A percentile compares a stretch with the other conserved stretches of the same genome.
Conservation (phyloP, 2,113 vertebrate species). For the Sus scrofa region DNA sequence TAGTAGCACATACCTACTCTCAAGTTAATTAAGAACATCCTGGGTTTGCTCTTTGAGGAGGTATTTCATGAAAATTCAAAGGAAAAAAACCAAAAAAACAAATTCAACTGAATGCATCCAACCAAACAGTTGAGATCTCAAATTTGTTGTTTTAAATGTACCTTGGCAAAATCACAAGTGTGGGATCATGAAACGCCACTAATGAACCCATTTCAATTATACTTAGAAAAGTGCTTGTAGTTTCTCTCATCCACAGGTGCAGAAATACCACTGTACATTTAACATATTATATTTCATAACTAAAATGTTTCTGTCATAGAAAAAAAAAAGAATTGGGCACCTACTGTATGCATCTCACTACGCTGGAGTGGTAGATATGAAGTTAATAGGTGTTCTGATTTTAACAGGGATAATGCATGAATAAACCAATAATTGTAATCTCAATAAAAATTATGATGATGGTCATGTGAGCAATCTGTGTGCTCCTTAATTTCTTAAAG, state of each 20-base stretch:
- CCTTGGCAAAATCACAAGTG: slow-evolving; percentile 11
- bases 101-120: background rate
- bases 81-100: background rate
- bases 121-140: slow-evolving; percentile 7
- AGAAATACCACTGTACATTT: background rate
- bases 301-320: background rate
- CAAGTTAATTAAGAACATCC: slow-evolving; percentile 61
- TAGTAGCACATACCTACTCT: slow-evolving; percentile 31
- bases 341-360: background rate
- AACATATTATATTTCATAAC: background rate
- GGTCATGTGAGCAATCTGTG: background rate
- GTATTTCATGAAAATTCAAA: background rate
- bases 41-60: background rate
- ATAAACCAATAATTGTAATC: background rate
- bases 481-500: background rate
- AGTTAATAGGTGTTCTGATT: background rate
- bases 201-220: background rate
- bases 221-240: background rate
- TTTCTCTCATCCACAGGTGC: background rate
- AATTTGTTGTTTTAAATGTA: background rate
- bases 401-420: background rate
- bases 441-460: background rate
- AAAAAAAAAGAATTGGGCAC: too few relatives aligned
- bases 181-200: background rate
- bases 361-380: background rate